Conservation (phyloP, 1,140 invertebrate genomes). For the Micrasema longulum region DNA sequence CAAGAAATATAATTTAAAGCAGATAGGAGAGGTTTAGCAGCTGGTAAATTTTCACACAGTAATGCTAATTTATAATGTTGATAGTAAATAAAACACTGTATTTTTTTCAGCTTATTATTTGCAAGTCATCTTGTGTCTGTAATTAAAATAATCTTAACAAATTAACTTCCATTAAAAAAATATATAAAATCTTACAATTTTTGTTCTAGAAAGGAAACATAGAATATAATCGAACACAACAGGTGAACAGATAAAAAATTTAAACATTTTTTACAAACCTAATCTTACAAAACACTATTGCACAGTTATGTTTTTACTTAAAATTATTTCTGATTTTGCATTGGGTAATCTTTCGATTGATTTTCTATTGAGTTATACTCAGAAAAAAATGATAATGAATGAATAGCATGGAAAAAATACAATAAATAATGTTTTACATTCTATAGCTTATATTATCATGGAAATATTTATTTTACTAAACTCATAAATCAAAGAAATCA, state of each 20-base stretch:
- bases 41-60: too few relatives aligned
- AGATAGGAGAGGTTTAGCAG: too few relatives aligned
- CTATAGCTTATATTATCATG: slow-evolving; percentile 9
- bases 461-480: too few relatives aligned
- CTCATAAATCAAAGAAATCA: too few relatives aligned
- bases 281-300: slow-evolving; percentile 38
- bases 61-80: too few relatives aligned
- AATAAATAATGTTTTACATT: slow-evolving; percentile 8
- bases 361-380: too few relatives aligned
- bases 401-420: background rate
- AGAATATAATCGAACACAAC: slow-evolving; percentile 53
- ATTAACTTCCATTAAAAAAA: slow-evolving; percentile 51
- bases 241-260: slow-evolving; percentile 50
- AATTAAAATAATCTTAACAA: slow-evolving; percentile 51
- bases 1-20: too few relatives aligned
- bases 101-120: slow-evolving; percentile 52
- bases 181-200: slow-evolving; percentile 48
- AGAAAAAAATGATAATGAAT: too few relatives aligned
- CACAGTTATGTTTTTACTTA: slow-evolving; percentile 13
- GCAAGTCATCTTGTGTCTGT: slow-evolving; percentile 45
- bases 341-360: too few relatives aligned
- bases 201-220: slow-evolving; percentile 46
- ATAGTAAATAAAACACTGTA: slow-evolving; percentile 47
- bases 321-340: background rate
- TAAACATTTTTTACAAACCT: slow-evolving; percentile 23